A percentile compares a stretch with the other conserved stretches of the same genome.
Evolutionary conservation across 2,113 vertebrate genomes (phyloP).

Genomic region (Paracanthobrama guichenoti): DNA sequence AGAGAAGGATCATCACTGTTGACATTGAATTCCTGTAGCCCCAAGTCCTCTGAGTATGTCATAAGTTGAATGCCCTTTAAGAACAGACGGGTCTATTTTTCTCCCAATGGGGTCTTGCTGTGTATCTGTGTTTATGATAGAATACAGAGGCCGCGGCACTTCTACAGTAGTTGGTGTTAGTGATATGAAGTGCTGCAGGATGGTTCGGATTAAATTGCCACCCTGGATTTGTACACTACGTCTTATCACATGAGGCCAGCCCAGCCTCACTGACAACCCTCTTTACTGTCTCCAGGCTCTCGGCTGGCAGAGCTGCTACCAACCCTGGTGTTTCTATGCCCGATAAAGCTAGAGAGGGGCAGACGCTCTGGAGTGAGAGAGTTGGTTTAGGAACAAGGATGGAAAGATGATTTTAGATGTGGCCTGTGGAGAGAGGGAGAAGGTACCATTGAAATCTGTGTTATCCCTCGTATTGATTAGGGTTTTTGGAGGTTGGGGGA

Average conservation of each 20-base stretch:
- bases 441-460: slow-evolving; percentile 21
- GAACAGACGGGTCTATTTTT: slow-evolving; percentile 45
- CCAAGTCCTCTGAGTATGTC: not conserved
- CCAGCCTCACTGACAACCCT: slow-evolving; percentile 50
- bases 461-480: slow-evolving; percentile 7
- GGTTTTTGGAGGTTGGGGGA: not conserved
- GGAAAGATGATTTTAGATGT: slow-evolving; percentile 27
- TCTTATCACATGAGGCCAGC: slow-evolving; percentile 61
- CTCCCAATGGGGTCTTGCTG: slow-evolving; percentile 30
- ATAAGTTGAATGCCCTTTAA: slow-evolving; percentile 49
- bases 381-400: not conserved
- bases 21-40: slow-evolving; percentile 42
- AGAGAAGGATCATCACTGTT: slow-evolving; percentile 10
- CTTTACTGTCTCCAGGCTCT: slow-evolving; percentile 43
- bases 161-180: slow-evolving; percentile 40
- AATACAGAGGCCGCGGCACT: slow-evolving; percentile 40
- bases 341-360: slow-evolving; percentile 49
- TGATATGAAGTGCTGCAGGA: slow-evolving; percentile 50
- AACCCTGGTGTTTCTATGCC: slow-evolving; percentile 34
- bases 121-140: slow-evolving; percentile 42
- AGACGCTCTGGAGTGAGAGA: not conserved
- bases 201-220: slow-evolving; percentile 54
- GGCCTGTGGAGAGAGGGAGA: not conserved
- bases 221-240: slow-evolving; percentile 52
- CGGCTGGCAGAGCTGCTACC: slow-evolving; percentile 49